A percentile compares a stretch with the other conserved stretches of the same genome.
Evolutionary conservation across 2,113 vertebrate species (phyloP).

Genomic region (Pagrus major): DNA sequence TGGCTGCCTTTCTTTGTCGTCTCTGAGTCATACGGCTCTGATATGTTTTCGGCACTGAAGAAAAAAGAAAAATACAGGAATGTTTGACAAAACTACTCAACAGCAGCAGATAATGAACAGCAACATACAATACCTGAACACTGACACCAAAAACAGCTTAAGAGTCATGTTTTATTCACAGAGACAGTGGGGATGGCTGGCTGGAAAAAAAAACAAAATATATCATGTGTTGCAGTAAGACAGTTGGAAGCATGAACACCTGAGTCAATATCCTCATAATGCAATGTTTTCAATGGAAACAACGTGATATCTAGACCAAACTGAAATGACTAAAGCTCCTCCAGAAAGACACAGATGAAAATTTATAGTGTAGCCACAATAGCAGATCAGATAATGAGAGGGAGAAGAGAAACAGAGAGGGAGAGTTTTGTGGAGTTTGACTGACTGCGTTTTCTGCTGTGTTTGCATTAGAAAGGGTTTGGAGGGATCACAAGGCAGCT

Average conservation of each 20-base stretch:
- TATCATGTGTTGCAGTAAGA: slow-evolving; percentile 35
- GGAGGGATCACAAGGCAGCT: slow-evolving; percentile 80
- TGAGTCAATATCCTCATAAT: slow-evolving; percentile 51
- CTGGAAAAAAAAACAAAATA: slow-evolving; percentile 46
- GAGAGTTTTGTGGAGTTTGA: slow-evolving; percentile 61
- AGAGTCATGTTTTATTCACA: slow-evolving; percentile 46
- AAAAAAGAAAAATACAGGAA: slow-evolving; percentile 15
- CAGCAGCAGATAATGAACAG: slow-evolving; percentile 34
- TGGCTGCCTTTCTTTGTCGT: slow-evolving; percentile 61
- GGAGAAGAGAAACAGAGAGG: slow-evolving; percentile 51
- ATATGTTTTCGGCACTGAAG: slow-evolving; percentile 43
- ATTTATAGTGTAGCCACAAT: slow-evolving; percentile 61
- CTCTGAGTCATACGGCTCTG: slow-evolving; percentile 59
- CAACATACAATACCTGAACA: slow-evolving; percentile 30
- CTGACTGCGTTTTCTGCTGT: slow-evolving; percentile 75
- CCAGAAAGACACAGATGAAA: slow-evolving; percentile 37
- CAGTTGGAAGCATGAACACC: slow-evolving; percentile 41
- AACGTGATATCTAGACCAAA: slow-evolving; percentile 37
- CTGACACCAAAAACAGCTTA: slow-evolving; percentile 24
- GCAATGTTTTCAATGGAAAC: slow-evolving; percentile 42
- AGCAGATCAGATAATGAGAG: slow-evolving; percentile 76
- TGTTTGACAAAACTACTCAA: slow-evolving; percentile 29
- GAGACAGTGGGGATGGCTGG: slow-evolving; percentile 32
- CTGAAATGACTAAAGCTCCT: slow-evolving; percentile 22
- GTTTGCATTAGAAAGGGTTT: slow-evolving; percentile 83